Percentiles rank a stretch among this genome's conserved stretches.
These are phyloP conservation scores for Sebastes kiyomatsui DNA, from an alignment of 2,797 vertebrate genomes.

Conservation along the genomic window DNA sequence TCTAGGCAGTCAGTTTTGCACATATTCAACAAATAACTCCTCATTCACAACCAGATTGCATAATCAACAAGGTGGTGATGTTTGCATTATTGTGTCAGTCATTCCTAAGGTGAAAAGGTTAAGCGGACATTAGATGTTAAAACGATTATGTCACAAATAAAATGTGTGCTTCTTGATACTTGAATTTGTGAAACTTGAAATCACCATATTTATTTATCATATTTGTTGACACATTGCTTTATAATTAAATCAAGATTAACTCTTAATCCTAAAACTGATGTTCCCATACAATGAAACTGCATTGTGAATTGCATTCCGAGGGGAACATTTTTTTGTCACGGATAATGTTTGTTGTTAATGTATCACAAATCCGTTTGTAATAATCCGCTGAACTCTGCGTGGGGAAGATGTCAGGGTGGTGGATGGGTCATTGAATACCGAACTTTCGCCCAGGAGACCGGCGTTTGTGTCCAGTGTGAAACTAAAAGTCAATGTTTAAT, in stretches of 20 bases:
- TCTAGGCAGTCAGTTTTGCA: not conserved
- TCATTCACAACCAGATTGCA: not conserved
- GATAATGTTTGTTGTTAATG: too few relatives aligned
- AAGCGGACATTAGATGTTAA: not conserved
- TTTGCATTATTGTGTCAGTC: not conserved
- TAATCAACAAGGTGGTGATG: not conserved
- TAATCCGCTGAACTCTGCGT: too few relatives aligned
- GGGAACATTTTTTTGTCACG: too few relatives aligned
- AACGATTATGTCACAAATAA: not conserved
- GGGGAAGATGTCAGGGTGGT: too few relatives aligned
- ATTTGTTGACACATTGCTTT: not conserved
- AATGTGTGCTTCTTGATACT: not conserved
- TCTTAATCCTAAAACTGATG: not conserved
- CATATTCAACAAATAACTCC: not conserved
- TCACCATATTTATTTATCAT: not conserved
- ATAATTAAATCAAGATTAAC: not conserved
- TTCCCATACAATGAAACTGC: too few relatives aligned
- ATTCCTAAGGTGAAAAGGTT: not conserved
- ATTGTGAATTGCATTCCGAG: too few relatives aligned
- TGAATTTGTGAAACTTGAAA: not conserved
- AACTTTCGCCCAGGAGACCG: rapidly evolving
- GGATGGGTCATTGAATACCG: rapidly evolving
- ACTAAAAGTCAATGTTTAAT: too few relatives aligned
- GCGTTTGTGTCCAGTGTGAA: too few relatives aligned
- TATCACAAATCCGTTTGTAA: rapidly evolving